Percentiles rank a stretch among this genome's conserved stretches.
Evolutionary conservation across 2,888 invertebrate species (phyloP).

Genomic region (Empis livida): DNA sequence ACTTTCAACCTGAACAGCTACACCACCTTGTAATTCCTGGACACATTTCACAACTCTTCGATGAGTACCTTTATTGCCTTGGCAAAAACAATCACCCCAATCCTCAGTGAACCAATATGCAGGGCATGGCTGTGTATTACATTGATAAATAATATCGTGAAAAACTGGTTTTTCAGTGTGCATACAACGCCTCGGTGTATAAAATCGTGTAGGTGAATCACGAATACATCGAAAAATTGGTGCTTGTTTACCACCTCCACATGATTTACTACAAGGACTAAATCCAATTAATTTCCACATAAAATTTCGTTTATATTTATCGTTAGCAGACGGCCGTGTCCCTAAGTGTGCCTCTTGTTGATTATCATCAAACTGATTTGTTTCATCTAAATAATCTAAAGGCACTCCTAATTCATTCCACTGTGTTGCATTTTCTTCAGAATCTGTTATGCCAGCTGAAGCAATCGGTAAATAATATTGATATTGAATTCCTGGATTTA

Average conservation of each 20-base stretch:
- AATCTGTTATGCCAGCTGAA: constrained; percentile 27
- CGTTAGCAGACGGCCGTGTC: constrained; percentile 16
- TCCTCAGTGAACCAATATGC: constrained; percentile 63
- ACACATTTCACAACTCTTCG: constrained; percentile 59
- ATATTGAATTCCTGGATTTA: constrained; percentile 75
- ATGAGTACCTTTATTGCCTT: constrained; percentile 45
- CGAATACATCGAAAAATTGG: constrained; percentile 44
- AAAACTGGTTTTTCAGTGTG: constrained; percentile 44
- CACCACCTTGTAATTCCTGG: constrained; percentile 26
- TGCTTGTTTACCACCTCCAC: constrained; percentile 45
- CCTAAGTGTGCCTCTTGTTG: constrained; percentile 8
- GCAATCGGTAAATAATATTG: constrained; percentile 66
- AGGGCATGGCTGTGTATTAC: constrained; percentile 64
- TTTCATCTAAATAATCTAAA: constrained; percentile 21
- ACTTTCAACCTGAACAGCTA: constrained; percentile 39
- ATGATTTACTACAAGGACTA: constrained; percentile 64
- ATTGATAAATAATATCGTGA: constrained; percentile 46
- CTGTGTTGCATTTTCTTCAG: constrained; percentile 27
- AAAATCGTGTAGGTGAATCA: constrained; percentile 48
- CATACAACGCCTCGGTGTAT: constrained; percentile 52
- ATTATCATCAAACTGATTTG: constrained; percentile 14
- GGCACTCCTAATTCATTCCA: constrained; percentile 27
- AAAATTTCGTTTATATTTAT: constrained; percentile 41
- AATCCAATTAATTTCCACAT: constrained; percentile 65
- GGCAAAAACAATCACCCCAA: constrained; percentile 74